Base-by-base conservation (phyloP, 2,797 vertebrate species). In the Poeciliopsis presidionis region DNA sequence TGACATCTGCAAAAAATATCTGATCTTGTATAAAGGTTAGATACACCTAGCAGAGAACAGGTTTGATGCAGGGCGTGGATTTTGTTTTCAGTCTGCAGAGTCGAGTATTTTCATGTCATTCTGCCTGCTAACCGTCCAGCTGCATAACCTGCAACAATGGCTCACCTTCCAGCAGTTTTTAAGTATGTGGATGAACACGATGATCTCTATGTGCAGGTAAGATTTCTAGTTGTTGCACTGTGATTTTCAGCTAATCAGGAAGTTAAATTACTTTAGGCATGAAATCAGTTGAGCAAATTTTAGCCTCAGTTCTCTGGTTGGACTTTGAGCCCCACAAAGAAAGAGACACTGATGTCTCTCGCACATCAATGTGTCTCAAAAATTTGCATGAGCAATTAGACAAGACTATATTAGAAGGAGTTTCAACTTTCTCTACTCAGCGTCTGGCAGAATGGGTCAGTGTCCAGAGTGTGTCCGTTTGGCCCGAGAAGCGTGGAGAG, bases 391-490 rank as follows among this genome's bases (percentile, higher is more conserved):
- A 65, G 51, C 11, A 11, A 63, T 36, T 22, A 20, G 57, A 72
- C 7, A 7, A 63, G 16, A 72, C 18, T 8, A 0, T 28, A 14
- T 49, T 18, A 4, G 5, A 0, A 70, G 63, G 1, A 13, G 1
- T 18, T 0, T 5, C 6, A 13, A 22, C 25, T 12, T 2, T 49
- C 39, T 0, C 70, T 72, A 71, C 0, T 3, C 77, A 99, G 98
- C 96, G 97, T 7, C 94, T 99, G 0, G 95, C 95, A 1, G 89
- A 98, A 5, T 99, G 98, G 98, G 98, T 99, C 72, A 95, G 87
- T 0, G 96, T 99, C 79, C 97, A 97, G 95, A 99, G 98, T 0
- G 97, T 99, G 73, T 99, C 98, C 0, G 96, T 97, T 0, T 98
- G 96, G 97, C 97, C 98, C 0, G 98, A 99, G 91, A 99, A 99